A percentile compares a stretch with the other conserved stretches of the same genome.
phyloP scores from a whole-genome alignment of 2,113 vertebrate species.

The Ciconia stormi region DNA sequence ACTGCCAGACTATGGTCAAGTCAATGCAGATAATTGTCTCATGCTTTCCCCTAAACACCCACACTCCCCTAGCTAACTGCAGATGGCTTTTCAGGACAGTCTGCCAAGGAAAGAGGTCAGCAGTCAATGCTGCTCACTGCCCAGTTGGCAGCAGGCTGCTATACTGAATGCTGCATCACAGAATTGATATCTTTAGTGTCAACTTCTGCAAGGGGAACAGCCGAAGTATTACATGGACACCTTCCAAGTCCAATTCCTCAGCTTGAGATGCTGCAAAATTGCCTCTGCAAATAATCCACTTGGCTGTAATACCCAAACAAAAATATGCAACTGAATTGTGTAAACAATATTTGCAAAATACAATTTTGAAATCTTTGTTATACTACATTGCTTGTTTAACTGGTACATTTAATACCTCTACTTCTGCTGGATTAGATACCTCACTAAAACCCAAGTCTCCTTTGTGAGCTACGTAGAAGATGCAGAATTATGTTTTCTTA shows the following conservation, averaged over 20 bases:
- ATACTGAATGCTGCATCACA: not conserved
- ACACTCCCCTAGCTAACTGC: not conserved
- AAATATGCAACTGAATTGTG: not conserved
- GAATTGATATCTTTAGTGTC: not conserved
- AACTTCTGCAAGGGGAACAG: not conserved
- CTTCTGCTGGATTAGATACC: not conserved
- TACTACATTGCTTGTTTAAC: not conserved
- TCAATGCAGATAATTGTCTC: not conserved
- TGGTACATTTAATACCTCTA: not conserved
- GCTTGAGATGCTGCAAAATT: not conserved
- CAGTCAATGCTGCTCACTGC: not conserved
- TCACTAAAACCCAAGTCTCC: not conserved
- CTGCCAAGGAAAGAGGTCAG: not conserved
- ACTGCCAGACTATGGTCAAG: not conserved
- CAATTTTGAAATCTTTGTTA: not conserved
- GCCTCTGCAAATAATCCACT: not conserved
- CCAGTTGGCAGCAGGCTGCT: slow-evolving; percentile 22
- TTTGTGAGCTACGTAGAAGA: not conserved
- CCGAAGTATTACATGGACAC: not conserved
- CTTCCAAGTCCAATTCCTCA: not conserved
- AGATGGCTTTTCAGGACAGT: slow-evolving; percentile 12
- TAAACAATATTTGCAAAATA: not conserved
- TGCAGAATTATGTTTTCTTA: slow-evolving; percentile 51
- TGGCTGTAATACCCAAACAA: not conserved
- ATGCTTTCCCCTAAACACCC: not conserved